Evolutionary conservation across 2,797 vertebrate genomes (phyloP), one percentile per base, ranked within the genome.

Genomic region (Odontamblyopus rebecca): DNA sequence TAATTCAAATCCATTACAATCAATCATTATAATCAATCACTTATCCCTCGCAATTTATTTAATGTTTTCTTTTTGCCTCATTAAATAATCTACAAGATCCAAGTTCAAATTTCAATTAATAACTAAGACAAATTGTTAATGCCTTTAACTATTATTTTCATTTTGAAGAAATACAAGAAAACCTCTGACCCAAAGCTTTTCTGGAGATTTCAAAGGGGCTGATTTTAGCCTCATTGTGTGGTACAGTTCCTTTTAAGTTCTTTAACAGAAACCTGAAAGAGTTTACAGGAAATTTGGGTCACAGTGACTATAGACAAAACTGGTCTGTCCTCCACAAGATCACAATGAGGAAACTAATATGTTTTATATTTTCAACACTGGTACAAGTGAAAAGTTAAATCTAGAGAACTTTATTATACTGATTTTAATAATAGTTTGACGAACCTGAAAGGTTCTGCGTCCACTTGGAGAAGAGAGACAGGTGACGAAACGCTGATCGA

Each of bases 381-480:
- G 51, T 53, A 53, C 41, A 44, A 13, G 13, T 13, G 41, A 44
- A 44, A 44, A 44, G 41, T 44, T 1, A 44, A 44, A 44, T 44
- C 12, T 13, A 44, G 41, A 44, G 9, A 13, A 2, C 41, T 44
- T 2, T 44, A 13, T 15, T 44, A 13, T 48, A 16, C 44, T 48
- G 44, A 15, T 48, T 48, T 48, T 15, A 48, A 48, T 16, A 48
- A 48, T 4, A 13, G 44, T 1, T 6, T 18, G 5, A 76, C 81
- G 30, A 50, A 95, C 97, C 97, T 98, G 97, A 85, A 95, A 99
- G 0, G 89, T 91, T 7, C 68, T 87, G 73, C 96, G 94, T 73
- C 97, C 96, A 2, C 97, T 98, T 48, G 97, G 96, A 1, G 97
- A 96, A 0, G 80, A 90, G 50, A 98, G 32, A 63, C 90, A 91